Evolutionary conservation across 2,113 vertebrate genomes (phyloP).

Genomic region (Macheiramphus alcinus): DNA sequence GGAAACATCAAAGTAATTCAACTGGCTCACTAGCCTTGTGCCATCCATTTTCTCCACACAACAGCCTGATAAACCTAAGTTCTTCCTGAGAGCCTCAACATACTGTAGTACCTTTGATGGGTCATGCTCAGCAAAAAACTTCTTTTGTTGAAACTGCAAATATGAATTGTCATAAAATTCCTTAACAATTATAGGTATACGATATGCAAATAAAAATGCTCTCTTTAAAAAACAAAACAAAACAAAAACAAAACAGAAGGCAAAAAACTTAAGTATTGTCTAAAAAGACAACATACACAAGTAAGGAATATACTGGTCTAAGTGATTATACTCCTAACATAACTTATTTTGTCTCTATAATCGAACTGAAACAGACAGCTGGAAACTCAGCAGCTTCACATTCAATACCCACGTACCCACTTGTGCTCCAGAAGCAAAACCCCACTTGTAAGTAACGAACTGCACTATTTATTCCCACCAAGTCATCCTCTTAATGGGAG

Average conservation of each 20-base stretch:
- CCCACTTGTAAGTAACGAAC: not conserved
- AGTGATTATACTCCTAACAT: not conserved
- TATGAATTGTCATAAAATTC: not conserved
- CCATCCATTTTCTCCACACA: not conserved
- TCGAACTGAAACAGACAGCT: not conserved
- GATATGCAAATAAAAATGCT: not conserved
- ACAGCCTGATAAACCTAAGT: not conserved
- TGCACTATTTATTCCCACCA: not conserved
- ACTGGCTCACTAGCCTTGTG: not conserved
- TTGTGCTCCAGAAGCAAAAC: not conserved
- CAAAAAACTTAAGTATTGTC: not conserved
- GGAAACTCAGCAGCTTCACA: not conserved
- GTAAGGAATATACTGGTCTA: not conserved
- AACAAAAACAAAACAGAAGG: not conserved
- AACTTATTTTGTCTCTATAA: not conserved
- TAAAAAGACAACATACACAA: not conserved
- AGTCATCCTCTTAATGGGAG: not conserved
- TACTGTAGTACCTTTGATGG: not conserved
- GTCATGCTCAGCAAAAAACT: not conserved
- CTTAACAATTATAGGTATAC: not conserved
- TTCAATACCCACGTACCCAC: not conserved
- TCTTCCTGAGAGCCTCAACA: not conserved
- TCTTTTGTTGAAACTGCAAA: not conserved
- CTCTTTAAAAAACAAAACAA: not conserved
- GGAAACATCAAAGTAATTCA: not conserved